A percentile compares a stretch with the other conserved stretches of the same genome.
Evolutionary conservation across 1,140 invertebrate species (phyloP).

Genomic region (Drosophila repletoides): DNA sequence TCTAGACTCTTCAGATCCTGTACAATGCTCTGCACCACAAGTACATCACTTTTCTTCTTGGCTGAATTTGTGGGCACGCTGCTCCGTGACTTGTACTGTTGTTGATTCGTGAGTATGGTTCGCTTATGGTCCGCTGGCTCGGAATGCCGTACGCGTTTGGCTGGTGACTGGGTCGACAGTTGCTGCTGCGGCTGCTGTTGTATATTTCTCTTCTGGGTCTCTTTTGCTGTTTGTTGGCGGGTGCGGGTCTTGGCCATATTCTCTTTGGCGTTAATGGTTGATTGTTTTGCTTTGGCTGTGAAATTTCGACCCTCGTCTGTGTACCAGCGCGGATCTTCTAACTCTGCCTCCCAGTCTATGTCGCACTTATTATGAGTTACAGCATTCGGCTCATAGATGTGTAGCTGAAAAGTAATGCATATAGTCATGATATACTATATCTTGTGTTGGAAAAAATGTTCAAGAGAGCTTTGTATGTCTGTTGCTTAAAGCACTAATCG

Average conservation of each 20-base stretch:
- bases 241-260: slow-evolving; percentile 25
- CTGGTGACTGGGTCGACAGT: neutral
- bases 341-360: slow-evolving; percentile 63
- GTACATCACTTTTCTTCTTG: slow-evolving; percentile 29
- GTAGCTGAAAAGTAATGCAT: slow-evolving; percentile 14
- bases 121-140: slow-evolving; percentile 20
- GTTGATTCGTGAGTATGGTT: slow-evolving; percentile 37
- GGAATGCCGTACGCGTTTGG: slow-evolving; percentile 1
- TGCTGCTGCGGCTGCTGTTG: neutral
- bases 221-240: neutral
- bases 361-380: slow-evolving; percentile 4
- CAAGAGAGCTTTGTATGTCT: neutral
- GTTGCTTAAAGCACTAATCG: neutral
- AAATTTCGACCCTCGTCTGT: slow-evolving; percentile 19
- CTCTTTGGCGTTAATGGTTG: slow-evolving; percentile 39
- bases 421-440: too few relatives aligned
- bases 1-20: slow-evolving; percentile 29
- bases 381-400: slow-evolving; percentile 56
- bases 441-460: too few relatives aligned
- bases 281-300: slow-evolving; percentile 19
- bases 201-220: neutral
- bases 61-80: neutral
- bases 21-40: slow-evolving; percentile 23
- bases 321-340: slow-evolving; percentile 74
- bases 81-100: slow-evolving; percentile 24